Base-by-base conservation (phyloP, 2,888 invertebrate species). In the Pyrrhia umbra region DNA sequence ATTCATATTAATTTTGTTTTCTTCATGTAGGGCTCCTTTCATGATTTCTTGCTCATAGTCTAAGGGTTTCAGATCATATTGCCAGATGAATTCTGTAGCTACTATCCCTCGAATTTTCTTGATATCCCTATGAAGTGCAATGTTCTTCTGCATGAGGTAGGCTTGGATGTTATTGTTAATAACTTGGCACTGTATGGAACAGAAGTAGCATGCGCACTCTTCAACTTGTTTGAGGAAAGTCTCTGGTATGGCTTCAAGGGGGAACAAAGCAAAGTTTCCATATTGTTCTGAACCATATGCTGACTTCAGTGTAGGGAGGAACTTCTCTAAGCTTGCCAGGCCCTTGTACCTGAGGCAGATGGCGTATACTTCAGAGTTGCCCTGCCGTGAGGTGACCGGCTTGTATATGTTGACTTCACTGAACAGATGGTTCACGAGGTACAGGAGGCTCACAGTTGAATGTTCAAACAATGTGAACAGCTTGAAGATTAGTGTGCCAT, bases 341-440 rank as follows among this genome's bases (percentile, higher is more conserved):
- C 96, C 96, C 76, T 94, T 95, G 83, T 95, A 97, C 20, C 95
- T 93, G 23, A 96, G 86, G 81, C 97, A 98, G 25, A 99, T 94
- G 0, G 98, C 95, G 85, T 99, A 99, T 0, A 98, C 96, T 91
- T 99, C 99, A 0, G 99, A 99, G 90, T 99, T 99, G 6, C 99
- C 99, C 84, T 97, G 97, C 85, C 98, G 98, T n/a, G 99, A 99
- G 0, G 98, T 98, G 0, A 96, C 97, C 0, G 99, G 99, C 88
- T 99, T 99, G 86, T 97, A 97, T 16, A 98, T 94, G 75, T 96
- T 95, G 0, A 99, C 96, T 85, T 96, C 92, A 27, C 95, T 86
- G 87, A 99, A 99, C 15, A 96, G 82, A 79, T 97, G 97, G 79
- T 96, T 96, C 3, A 99, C 93, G 9, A 99, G 90, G 86, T 97